These are phyloP conservation scores for Toxotes chatareus DNA, from an alignment of 2,113 vertebrate species.

Conservation along the genomic window DNA sequence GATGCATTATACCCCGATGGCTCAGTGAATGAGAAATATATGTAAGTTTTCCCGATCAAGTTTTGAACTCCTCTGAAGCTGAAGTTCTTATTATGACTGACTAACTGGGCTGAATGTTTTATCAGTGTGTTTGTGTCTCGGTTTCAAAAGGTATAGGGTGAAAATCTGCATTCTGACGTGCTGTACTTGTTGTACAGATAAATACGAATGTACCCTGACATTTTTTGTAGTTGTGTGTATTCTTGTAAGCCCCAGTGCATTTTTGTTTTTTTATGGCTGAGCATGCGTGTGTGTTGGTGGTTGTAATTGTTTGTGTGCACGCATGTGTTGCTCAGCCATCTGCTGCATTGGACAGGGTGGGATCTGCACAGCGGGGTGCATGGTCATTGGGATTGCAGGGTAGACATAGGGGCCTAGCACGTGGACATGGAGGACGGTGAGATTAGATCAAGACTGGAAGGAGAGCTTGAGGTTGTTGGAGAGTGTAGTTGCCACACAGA, in stretches of 20 bases:
- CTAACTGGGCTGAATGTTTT: conserved; percentile 2
- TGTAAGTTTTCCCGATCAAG: conserved; percentile 49
- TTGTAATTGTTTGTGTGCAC: conserved; percentile 19
- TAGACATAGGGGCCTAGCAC: background rate
- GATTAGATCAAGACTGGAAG: conserved; percentile 31
- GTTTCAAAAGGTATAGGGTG: background rate
- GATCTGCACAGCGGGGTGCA: conserved; percentile 54
- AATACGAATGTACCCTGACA: background rate
- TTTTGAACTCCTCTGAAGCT: conserved; percentile 48
- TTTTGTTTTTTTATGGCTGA: background rate
- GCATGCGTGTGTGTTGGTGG: background rate
- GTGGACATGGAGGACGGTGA: background rate
- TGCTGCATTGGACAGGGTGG: conserved; percentile 65
- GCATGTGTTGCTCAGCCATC: conserved; percentile 66
- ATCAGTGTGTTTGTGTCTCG: background rate
- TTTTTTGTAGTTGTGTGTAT: conserved; percentile 18
- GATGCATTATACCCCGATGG: conserved; percentile 53
- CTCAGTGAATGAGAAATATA: conserved; percentile 45
- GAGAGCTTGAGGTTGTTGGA: conserved; percentile 51
- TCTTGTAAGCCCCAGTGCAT: background rate
- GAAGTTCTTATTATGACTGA: conserved; percentile 27
- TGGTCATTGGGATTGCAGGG: conserved; percentile 43
- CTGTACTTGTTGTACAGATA: background rate
- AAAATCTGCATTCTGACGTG: background rate
- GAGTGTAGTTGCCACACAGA: conserved; percentile 20